These are phyloP conservation scores for Strix uralensis DNA, from an alignment of 2,113 vertebrate genomes.

Conservation along the genomic window DNA sequence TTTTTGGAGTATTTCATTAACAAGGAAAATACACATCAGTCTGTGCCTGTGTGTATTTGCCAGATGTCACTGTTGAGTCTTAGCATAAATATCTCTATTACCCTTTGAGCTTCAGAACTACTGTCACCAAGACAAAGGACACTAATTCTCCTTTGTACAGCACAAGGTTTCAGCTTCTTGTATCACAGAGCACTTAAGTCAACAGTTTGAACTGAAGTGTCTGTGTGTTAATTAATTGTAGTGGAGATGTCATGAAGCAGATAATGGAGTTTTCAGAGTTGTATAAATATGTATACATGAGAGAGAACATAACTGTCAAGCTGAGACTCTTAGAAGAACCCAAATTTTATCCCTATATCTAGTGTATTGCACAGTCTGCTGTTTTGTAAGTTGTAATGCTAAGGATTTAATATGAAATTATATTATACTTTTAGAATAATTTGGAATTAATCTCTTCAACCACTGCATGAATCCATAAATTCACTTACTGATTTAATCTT, in stretches of 20 bases:
- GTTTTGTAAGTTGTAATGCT: neutral
- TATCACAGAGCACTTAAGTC: neutral
- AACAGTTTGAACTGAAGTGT: neutral
- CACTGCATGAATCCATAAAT: neutral
- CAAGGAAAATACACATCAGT: neutral
- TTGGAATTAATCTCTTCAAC: neutral
- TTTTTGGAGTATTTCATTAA: constrained; percentile 8
- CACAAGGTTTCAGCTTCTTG: neutral
- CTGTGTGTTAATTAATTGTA: neutral
- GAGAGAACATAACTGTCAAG: neutral
- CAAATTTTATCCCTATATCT: neutral
- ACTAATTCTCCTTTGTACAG: neutral
- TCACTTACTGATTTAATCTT: neutral
- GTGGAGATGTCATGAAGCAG: neutral
- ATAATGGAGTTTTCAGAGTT: neutral
- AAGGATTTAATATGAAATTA: neutral
- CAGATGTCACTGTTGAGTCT: neutral
- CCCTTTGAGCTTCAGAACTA: neutral
- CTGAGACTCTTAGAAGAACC: neutral
- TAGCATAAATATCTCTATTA: neutral
- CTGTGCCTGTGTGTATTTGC: neutral
- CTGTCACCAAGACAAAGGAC: neutral
- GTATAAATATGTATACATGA: neutral
- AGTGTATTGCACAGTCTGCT: neutral
- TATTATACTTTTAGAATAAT: neutral